Evolutionary conservation across 2,888 invertebrate genomes (phyloP), one percentile per base, ranked within the genome.

Genomic region (Molorchus minor): DNA sequence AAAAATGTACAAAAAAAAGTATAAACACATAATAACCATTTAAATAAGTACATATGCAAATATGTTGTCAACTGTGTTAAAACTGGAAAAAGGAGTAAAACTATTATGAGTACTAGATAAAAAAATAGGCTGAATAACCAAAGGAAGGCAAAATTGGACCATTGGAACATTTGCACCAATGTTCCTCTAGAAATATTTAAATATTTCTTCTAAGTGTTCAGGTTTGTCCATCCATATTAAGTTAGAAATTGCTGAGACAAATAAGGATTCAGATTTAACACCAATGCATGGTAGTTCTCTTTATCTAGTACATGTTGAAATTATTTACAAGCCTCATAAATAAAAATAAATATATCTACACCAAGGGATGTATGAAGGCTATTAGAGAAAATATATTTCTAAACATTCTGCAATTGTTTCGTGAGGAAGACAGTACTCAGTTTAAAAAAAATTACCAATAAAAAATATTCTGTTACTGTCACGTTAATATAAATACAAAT

Each of bases 391-490:
- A 52, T 43, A 59, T 43, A 46, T 58, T 61, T 47, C 51, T 49
- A 43, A 29, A 35, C 19, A 16, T 54, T 40, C 49, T 52, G 55
- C 20, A 54, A 21, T 45, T 19, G 29, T 20, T 52, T 45, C n/a
- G n/a, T n/a, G n/a, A 58, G 65, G 65, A 65, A 65, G 65, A 65
- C 65, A 59, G 61, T 65, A 62, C 61, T 63, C 65, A 65, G 56
- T 45, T 58, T 29, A 54, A 49, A 30, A 52, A 58, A 64, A 60
- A 53, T 47, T 49, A n/a, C n/a, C n/a, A 47, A 36, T 55, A 57
- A 59, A 56, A 47, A 64, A 55, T 61, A 58, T 38, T 33, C 33
- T 33, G 47, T 47, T 61, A 61, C 61, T 36, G 53, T 49, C 55
- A 61, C 61, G 51, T 25, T 38, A 38, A 60, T 54, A 54, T 61